These are phyloP conservation scores for Leucoraja ocellata DNA, from an alignment of 2,797 vertebrate species.

Conservation along the genomic window DNA sequence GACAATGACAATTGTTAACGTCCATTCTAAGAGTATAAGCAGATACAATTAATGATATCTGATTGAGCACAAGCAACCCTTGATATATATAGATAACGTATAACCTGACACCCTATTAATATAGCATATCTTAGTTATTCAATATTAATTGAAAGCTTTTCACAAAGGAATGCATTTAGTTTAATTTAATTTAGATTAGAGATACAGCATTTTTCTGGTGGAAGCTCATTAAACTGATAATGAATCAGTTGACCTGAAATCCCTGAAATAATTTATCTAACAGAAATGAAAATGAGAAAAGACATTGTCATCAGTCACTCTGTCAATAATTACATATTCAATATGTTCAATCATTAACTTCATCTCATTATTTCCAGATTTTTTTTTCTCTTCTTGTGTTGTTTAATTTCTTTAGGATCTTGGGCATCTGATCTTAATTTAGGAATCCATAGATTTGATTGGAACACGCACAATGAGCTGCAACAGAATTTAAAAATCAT, in stretches of 20 bases:
- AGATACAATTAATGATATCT: not conserved
- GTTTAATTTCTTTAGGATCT: not conserved
- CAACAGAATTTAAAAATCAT: not conserved
- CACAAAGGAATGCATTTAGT: not conserved
- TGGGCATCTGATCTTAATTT: not conserved
- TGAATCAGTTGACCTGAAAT: conserved; percentile 12
- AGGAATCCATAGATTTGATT: not conserved
- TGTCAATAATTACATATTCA: not conserved
- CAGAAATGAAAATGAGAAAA: not conserved
- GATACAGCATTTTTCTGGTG: no score
- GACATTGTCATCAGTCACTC: not conserved
- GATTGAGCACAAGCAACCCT: not conserved
- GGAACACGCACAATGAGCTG: not conserved
- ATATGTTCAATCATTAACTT: not conserved
- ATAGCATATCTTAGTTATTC: not conserved
- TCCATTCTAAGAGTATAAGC: not conserved
- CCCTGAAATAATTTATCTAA: not conserved
- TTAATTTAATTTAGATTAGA: no score
- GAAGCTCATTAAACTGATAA: not conserved
- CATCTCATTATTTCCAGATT: not conserved
- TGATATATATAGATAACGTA: not conserved
- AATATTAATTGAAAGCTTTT: not conserved
- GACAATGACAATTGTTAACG: not conserved
- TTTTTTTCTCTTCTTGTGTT: not conserved
- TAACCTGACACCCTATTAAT: not conserved